A percentile compares a stretch with the other conserved stretches of the same genome.
phyloP scores from a whole-genome alignment of 2,113 vertebrate species.

The Fregata magnificens region DNA sequence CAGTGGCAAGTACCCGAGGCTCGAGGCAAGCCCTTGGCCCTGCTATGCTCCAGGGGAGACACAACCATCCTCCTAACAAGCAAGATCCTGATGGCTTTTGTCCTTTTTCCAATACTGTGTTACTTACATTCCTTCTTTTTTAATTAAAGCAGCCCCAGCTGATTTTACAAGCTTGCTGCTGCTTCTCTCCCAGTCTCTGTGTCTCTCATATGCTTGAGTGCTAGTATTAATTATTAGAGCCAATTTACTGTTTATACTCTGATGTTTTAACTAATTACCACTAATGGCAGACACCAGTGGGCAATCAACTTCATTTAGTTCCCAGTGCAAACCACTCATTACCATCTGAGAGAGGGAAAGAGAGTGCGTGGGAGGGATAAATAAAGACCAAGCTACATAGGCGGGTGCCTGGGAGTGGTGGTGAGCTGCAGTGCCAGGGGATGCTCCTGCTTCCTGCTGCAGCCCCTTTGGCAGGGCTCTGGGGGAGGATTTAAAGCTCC shows the following conservation, averaged over 20 bases:
- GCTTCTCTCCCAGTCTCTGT: slow-evolving; percentile 56
- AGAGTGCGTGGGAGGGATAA: not conserved
- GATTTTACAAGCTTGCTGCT: slow-evolving; percentile 68
- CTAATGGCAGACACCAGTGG: slow-evolving; percentile 96
- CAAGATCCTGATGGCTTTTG: slow-evolving; percentile 59
- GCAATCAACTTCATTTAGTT: slow-evolving; percentile 96
- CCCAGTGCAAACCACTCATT: slow-evolving; percentile 83
- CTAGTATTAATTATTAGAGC: slow-evolving; percentile 99
- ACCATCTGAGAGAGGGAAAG: slow-evolving; percentile 45
- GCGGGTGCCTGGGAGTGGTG: not conserved
- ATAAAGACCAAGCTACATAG: not conserved
- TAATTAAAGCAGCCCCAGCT: slow-evolving; percentile 70
- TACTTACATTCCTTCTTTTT: slow-evolving; percentile 69
- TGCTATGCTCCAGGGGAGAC: not conserved
- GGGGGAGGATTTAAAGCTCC: not conserved
- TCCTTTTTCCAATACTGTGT: slow-evolving; percentile 65
- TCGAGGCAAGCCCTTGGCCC: not conserved
- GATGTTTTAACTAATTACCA: slow-evolving; percentile 99
- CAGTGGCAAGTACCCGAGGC: accelerated
- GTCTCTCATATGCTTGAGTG: slow-evolving; percentile 82
- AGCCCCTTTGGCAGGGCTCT: not conserved
- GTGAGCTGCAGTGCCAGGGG: not conserved
- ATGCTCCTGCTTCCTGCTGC: not conserved
- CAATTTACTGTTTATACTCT: slow-evolving; percentile 99
- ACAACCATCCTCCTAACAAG: not conserved